Evolutionary conservation across 2,888 invertebrate genomes (phyloP).

Genomic region (Eupithecia pulchellata): DNA sequence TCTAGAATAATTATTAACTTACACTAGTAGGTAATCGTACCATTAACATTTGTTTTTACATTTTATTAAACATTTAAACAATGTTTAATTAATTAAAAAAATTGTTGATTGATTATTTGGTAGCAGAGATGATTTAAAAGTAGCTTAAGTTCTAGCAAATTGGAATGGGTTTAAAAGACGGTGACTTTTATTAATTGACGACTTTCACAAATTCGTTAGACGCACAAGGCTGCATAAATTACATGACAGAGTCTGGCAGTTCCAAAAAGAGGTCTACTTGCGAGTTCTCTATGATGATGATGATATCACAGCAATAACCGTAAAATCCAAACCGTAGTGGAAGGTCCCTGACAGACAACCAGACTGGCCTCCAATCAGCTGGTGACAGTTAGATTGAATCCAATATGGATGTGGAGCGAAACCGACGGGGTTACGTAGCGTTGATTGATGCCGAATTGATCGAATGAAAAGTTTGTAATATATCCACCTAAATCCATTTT

Average conservation of each 20-base stretch:
- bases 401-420: conserved; percentile 58
- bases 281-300: not conserved
- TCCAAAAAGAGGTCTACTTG: not conserved
- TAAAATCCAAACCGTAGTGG: not conserved
- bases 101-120: not conserved
- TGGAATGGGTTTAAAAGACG: too few relatives aligned
- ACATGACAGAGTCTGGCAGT: too few relatives aligned
- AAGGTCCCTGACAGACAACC: conserved; percentile 34
- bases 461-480: conserved; percentile 20
- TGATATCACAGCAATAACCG: not conserved
- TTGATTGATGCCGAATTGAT: conserved; percentile 59
- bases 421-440: conserved; percentile 59
- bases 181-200: not conserved
- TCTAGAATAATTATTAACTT: too few relatives aligned
- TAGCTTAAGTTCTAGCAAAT: not conserved
- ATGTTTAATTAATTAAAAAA: too few relatives aligned
- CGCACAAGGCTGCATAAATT: not conserved
- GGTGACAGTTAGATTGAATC: conserved; percentile 71
- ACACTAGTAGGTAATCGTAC: too few relatives aligned
- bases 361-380: conserved; percentile 62
- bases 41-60: too few relatives aligned
- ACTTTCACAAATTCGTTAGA: not conserved
- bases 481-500: not conserved
- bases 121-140: not conserved
- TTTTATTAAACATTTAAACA: too few relatives aligned